Conservation (phyloP, 35 echinoderm and acorn worm species). For the Strongylocentrotus purpuratus region DNA sequence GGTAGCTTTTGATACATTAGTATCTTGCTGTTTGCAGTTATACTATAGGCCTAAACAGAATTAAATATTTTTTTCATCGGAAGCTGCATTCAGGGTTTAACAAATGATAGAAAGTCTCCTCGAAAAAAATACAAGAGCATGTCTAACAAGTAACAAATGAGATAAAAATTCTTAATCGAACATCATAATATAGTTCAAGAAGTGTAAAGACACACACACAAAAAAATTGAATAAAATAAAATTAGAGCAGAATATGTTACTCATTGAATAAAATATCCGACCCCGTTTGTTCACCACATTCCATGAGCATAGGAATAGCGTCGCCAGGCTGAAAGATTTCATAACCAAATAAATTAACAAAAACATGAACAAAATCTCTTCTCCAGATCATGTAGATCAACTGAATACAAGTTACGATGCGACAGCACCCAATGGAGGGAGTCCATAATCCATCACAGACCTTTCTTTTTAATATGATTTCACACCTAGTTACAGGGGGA, state of each 20-base stretch:
- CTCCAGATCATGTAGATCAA: neutral
- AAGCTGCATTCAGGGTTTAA: no score
- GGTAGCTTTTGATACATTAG: no score
- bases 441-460: conserved; percentile 1
- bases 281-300: neutral
- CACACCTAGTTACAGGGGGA: neutral
- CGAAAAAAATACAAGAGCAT: no score
- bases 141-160: no score
- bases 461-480: neutral
- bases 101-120: no score
- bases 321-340: neutral
- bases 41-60: no score
- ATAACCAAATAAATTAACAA: neutral
- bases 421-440: neutral
- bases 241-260: neutral
- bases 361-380: neutral
- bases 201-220: neutral
- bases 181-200: neutral
- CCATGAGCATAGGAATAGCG: neutral
- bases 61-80: no score
- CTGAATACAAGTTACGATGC: neutral
- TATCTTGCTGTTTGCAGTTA: no score
- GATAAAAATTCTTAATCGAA: no score
- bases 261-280: neutral
- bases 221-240: neutral